Base-by-base conservation (phyloP, 2,797 vertebrate species). In the Chiroxiphia lanceolata region DNA sequence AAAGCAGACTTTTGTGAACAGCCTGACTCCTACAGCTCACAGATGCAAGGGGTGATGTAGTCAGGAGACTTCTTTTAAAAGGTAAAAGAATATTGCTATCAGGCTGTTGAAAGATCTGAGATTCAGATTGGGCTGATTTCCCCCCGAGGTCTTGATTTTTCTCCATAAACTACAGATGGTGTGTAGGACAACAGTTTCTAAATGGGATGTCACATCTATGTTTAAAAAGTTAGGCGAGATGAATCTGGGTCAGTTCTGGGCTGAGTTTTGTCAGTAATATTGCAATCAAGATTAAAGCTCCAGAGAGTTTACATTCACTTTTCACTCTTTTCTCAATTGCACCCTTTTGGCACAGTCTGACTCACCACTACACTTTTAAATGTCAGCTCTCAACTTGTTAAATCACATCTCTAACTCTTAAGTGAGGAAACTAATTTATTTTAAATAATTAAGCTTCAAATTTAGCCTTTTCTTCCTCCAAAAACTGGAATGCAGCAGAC, bases 361-460 rank as follows among this genome's bases (percentile, higher is more conserved):
- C 87, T 97, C 94, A 95, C 79, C 71, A 67, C 60, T 95, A 86
- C 64, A 77, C 59, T 96, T 94, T 67, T 81, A 95, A 97, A 96
- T 95, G 90, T 96, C 95, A 96, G 45, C 76, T 80, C 44, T 23
- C 3, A 25, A 91, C 84, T 95, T 92, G 89, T 84, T 93, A 93
- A 93, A 92, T 93, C 56, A 51, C 67, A 93, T 74, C n/a, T 45
- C 53, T 89, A 95, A 72, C 51, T 84, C 89, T 71, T 91, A 90
- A 79, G 42, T 15, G 23, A 92, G 63, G 42, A 78, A 96, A 81
- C 40, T 31, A 82, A 91, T 93, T 85, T 92, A 60, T 94, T 95
- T 95, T 48, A 90, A 92, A 89, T 86, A 92, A 93, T 91, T 91
- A 92, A 74, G 13, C 56, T 76, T 96, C 67, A 61, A 50, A 86